These are phyloP conservation scores for Philypnodon macrostomus DNA, from an alignment of 2,797 vertebrate genomes.

Conservation along the genomic window DNA sequence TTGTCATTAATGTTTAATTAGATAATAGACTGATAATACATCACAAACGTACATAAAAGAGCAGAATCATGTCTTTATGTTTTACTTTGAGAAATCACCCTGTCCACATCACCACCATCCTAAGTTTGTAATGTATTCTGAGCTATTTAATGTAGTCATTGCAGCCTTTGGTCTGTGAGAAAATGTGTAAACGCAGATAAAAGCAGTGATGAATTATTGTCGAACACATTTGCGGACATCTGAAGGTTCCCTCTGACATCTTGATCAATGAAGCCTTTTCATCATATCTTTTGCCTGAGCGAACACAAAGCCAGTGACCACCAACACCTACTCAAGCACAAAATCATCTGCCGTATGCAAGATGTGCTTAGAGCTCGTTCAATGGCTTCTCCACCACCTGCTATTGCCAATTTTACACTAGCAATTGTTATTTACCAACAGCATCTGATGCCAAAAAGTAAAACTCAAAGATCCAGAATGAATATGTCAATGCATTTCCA, in stretches of 20 bases:
- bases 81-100: not conserved
- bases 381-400: constrained; percentile 14
- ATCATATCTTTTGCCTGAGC: constrained; percentile 21
- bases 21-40: not conserved
- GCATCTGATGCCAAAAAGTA: constrained; percentile 6
- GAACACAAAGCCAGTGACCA: constrained; percentile 38
- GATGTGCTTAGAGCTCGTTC: constrained; percentile 1
- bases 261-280: constrained; percentile 53
- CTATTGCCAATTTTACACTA: not conserved
- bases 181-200: constrained; percentile 39
- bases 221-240: constrained; percentile 25
- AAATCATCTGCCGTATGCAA: constrained; percentile 13
- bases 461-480: too few species aligned
- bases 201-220: constrained; percentile 38
- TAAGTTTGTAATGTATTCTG: not conserved
- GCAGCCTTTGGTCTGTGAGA: constrained; percentile 7
- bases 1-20: too few species aligned
- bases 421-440: constrained; percentile 10
- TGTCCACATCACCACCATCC: not conserved
- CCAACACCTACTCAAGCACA: constrained; percentile 15
- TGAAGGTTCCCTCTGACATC: constrained; percentile 48
- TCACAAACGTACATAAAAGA: not conserved
- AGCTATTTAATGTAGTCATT: constrained; percentile 5
- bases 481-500: too few species aligned
- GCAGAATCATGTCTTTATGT: not conserved